Evolutionary conservation across 1,140 invertebrate species (phyloP).

Genomic region (Phymastichus coffea): DNA sequence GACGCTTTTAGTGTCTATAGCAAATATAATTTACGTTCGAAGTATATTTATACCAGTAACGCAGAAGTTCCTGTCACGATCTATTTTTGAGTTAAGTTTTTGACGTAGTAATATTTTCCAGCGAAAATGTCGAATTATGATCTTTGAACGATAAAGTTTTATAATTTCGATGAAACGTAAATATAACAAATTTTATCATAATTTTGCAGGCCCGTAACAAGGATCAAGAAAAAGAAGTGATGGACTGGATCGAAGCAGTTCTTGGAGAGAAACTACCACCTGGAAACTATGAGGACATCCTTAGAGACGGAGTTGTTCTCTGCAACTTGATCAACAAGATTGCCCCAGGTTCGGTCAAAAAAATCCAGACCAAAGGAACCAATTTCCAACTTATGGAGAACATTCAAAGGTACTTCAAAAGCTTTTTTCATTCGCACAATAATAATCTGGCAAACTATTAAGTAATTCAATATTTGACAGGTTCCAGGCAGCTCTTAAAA

Average conservation of each 20-base stretch:
- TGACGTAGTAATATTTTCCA: slow-evolving; percentile 19
- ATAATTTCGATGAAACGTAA: background rate
- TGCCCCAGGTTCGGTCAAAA: slow-evolving; percentile 90
- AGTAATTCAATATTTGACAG: slow-evolving; percentile 50
- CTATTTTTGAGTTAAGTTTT: slow-evolving; percentile 21
- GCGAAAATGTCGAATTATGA: background rate
- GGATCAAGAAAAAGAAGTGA: slow-evolving; percentile 87
- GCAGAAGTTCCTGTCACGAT: background rate
- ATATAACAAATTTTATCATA: too few species aligned
- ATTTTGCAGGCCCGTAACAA: slow-evolving; percentile 75
- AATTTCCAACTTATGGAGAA: slow-evolving; percentile 99
- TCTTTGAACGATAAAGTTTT: background rate
- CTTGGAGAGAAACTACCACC: slow-evolving; percentile 82
- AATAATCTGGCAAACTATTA: background rate
- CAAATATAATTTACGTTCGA: slow-evolving; percentile 13
- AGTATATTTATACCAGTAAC: background rate
- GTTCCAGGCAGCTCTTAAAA: slow-evolving; percentile 91
- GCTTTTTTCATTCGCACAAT: background rate
- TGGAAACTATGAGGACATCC: slow-evolving; percentile 85
- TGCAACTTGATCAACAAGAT: slow-evolving; percentile 96
- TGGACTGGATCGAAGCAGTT: slow-evolving; percentile 89
- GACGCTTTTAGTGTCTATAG: background rate
- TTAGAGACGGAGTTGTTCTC: slow-evolving; percentile 88
- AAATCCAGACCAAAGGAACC: slow-evolving; percentile 93
- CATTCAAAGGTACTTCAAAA: slow-evolving; percentile 77